These are phyloP conservation scores for Drosophila orosa DNA, from an alignment of 1,140 invertebrate species.

Conservation along the genomic window DNA sequence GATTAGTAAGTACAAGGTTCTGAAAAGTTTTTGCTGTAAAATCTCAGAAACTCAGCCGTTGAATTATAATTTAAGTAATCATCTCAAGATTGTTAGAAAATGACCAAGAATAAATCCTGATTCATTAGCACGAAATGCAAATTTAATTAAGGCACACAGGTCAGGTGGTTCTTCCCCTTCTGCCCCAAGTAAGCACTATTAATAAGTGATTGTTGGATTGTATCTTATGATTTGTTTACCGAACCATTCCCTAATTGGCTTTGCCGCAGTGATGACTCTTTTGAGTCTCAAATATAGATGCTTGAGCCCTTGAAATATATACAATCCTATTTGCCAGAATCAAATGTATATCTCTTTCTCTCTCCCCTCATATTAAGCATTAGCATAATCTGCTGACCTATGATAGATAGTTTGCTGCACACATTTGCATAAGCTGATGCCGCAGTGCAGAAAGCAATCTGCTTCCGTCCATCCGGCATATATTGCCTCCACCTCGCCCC, in stretches of 20 bases:
- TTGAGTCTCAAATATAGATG: conserved; percentile 3
- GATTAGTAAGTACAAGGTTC: no score
- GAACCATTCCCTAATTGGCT: conserved; percentile 19
- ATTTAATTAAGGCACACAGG: background rate
- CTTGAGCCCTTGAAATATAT: background rate
- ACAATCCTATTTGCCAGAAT: conserved; percentile 1
- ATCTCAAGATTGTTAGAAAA: background rate
- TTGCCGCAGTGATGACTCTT: background rate
- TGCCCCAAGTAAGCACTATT: background rate
- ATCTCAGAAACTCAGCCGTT: background rate
- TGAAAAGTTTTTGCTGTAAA: background rate
- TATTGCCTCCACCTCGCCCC: background rate
- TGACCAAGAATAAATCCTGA: background rate
- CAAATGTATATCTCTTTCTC: background rate
- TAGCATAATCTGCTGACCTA: conserved; percentile 76
- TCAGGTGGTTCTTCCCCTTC: background rate
- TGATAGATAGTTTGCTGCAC: conserved; percentile 34
- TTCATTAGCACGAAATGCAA: background rate
- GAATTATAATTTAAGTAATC: background rate
- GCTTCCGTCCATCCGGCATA: conserved; percentile 13
- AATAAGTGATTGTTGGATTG: background rate
- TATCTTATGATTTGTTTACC: conserved; percentile 18
- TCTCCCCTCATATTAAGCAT: conserved; percentile 19
- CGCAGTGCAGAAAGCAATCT: conserved; percentile 49
- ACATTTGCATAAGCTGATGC: conserved; percentile 72